phyloP scores from a whole-genome alignment of 2,113 vertebrate genomes.

The Cynocephalus volans region DNA sequence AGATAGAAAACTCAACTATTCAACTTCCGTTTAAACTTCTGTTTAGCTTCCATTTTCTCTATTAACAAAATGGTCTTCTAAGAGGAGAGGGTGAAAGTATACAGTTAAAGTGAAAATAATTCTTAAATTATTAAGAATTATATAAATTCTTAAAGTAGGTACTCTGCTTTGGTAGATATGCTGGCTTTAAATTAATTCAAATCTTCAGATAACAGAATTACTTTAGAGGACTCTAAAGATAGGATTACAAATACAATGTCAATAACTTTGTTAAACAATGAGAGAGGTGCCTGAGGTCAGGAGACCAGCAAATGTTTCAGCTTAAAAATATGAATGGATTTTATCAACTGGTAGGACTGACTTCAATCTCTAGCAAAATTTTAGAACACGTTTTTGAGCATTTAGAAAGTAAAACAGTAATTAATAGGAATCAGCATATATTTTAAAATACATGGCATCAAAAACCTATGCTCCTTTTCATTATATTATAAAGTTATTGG shows the following conservation, averaged over 20 bases:
- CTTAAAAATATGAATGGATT: conserved; percentile 28
- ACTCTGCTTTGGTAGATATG: background rate
- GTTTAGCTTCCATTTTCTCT: conserved; percentile 1
- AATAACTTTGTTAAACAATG: background rate
- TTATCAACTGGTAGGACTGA: conserved; percentile 1
- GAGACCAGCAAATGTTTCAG: conserved; percentile 14
- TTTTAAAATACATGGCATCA: background rate
- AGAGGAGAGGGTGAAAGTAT: background rate
- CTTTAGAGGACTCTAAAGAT: background rate
- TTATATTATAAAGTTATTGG: too few species aligned
- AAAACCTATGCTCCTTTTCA: too few species aligned
- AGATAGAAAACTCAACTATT: background rate
- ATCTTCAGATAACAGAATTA: background rate
- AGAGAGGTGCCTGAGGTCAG: background rate
- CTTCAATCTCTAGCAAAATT: background rate
- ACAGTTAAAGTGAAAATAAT: background rate
- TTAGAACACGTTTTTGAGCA: background rate
- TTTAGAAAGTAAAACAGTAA: background rate
- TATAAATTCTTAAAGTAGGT: background rate
- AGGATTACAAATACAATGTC: background rate
- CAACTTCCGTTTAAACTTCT: background rate
- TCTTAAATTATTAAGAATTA: background rate
- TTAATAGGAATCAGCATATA: background rate
- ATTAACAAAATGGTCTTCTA: conserved; percentile 36
- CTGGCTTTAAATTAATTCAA: background rate